These are phyloP conservation scores for Procavia capensis DNA, from an alignment of 2,113 vertebrate genomes.

Conservation along the genomic window DNA sequence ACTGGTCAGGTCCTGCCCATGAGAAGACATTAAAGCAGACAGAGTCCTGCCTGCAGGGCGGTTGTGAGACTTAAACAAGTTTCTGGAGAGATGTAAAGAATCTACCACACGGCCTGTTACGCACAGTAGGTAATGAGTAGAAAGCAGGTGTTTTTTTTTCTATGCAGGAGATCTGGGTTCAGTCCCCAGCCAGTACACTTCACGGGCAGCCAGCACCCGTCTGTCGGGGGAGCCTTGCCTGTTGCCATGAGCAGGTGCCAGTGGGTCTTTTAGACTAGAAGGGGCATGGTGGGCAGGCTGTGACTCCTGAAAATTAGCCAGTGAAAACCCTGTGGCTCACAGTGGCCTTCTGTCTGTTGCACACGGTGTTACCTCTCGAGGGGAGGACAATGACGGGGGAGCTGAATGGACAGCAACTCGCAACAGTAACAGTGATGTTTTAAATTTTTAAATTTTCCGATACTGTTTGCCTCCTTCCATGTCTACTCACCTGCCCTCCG, in stretches of 20 bases:
- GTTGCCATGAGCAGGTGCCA: not conserved
- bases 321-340: not conserved
- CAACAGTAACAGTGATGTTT: not conserved
- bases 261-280: not conserved
- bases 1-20: not conserved
- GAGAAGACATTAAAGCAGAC: not conserved
- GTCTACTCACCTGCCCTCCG: not conserved
- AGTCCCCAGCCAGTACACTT: not conserved
- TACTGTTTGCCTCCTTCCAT: not conserved
- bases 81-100: not conserved
- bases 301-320: not conserved
- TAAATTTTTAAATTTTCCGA: not conserved
- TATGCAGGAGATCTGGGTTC: not conserved
- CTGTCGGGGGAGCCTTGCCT: not conserved
- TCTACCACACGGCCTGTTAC: not conserved
- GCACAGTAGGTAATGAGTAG: not conserved
- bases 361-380: no score
- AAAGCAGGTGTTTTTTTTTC: not conserved
- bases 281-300: not conserved
- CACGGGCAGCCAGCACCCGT: not conserved
- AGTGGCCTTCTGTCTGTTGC: not conserved
- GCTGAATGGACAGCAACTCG: not conserved
- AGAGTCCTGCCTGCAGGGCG: not conserved
- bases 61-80: not conserved
- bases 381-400: not conserved